Conservation (phyloP, 2,888 invertebrate genomes). For the Drosophila aldrichi region DNA sequence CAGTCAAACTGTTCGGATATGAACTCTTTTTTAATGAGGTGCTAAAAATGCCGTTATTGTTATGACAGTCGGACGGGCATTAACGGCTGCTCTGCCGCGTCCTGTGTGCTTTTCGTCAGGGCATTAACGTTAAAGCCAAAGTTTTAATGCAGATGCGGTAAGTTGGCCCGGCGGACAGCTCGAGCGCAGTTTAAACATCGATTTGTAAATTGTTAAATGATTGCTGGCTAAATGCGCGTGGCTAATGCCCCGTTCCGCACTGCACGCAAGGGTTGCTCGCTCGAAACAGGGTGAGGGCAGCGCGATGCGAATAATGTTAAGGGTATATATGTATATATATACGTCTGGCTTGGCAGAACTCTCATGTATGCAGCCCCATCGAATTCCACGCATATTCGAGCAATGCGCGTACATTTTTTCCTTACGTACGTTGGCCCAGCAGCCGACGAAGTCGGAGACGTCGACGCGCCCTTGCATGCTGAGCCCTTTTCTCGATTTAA, state of each 20-base stretch:
- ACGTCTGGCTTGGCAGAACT: constrained; percentile 35
- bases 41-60: constrained; percentile 80
- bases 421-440: constrained; percentile 18
- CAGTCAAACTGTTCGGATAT: constrained; percentile 72
- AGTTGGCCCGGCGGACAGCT: constrained; percentile 34
- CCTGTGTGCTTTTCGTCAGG: constrained; percentile 55
- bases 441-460: constrained; percentile 2
- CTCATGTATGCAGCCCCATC: constrained; percentile 51
- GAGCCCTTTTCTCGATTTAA: constrained; percentile 22
- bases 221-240: constrained; percentile 81
- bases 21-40: constrained; percentile 83
- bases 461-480: constrained; percentile 19
- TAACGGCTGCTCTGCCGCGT: constrained; percentile 43
- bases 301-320: constrained; percentile 19
- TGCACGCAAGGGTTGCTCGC: constrained; percentile 58
- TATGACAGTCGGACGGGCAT: constrained; percentile 70
- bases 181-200: constrained; percentile 82
- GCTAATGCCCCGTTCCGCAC: constrained; percentile 62
- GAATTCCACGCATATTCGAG: constrained; percentile 67
- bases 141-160: constrained; percentile 61
- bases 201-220: constrained; percentile 84
- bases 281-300: not conserved
- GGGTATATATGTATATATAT: constrained; percentile 17
- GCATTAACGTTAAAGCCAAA: constrained; percentile 71
- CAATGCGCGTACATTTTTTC: constrained; percentile 67